Percentiles rank a stretch among this genome's conserved stretches.
phyloP scores from a whole-genome alignment of 2,888 invertebrate species.

The Oasisia sp. region DNA sequence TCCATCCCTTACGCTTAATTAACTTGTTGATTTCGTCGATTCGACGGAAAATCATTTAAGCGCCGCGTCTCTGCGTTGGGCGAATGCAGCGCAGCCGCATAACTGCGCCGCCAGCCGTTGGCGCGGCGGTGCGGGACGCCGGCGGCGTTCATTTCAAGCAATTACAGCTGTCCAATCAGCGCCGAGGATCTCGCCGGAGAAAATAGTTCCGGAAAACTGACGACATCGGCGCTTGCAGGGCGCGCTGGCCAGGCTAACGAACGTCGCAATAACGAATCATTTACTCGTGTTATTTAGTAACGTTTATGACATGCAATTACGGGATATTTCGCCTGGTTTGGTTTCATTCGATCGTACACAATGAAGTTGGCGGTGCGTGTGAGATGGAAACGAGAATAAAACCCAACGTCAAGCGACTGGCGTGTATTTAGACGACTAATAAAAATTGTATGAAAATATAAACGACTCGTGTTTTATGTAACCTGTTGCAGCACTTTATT shows the following conservation, averaged over 20 bases:
- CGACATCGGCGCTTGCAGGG: not conserved
- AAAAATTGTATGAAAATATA: no score
- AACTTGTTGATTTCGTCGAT: conserved; percentile 13
- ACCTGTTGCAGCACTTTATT: no score
- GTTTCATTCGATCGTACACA: no score
- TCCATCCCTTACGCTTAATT: not conserved
- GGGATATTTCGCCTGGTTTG: no score
- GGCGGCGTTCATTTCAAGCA: not conserved
- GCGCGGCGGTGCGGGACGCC: not conserved
- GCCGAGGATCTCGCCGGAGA: not conserved
- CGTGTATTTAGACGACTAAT: no score
- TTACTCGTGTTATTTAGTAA: not conserved
- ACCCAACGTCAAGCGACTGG: no score
- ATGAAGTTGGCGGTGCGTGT: no score
- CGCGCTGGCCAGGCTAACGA: not conserved
- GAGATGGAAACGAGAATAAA: no score
- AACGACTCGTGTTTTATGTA: no score
- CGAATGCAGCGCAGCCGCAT: not conserved
- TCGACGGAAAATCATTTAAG: conserved; percentile 17
- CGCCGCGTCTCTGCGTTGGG: not conserved
- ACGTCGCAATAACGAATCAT: not conserved
- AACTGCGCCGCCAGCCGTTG: not conserved
- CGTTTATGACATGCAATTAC: not conserved
- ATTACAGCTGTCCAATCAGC: not conserved
- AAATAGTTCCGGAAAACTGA: not conserved